Conservation (phyloP, 2,113 vertebrate species). For the Entomyzon cyanotis region DNA sequence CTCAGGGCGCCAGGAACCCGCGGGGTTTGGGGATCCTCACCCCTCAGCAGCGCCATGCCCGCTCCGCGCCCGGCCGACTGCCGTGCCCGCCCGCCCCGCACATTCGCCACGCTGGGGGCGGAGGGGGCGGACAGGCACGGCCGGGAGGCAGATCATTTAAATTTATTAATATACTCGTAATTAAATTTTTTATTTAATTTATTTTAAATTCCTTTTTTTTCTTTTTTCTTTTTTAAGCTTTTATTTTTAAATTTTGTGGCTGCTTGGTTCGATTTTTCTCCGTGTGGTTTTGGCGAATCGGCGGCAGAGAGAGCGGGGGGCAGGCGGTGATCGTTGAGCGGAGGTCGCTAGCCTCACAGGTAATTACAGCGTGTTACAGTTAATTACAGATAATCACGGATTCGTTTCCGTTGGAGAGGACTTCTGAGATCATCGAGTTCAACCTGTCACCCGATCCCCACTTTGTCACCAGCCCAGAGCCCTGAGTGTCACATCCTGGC, state of each 20-base stretch:
- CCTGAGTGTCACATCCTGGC: not conserved
- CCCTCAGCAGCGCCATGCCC: slow-evolving; percentile 72
- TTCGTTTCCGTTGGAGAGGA: too few species aligned
- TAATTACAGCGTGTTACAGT: not conserved
- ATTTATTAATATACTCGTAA: not conserved
- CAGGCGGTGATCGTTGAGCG: not conserved
- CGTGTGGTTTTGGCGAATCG: not conserved
- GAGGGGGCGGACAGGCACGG: not conserved
- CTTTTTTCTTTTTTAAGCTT: too few species aligned
- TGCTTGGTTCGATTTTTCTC: not conserved
- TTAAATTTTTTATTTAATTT: not conserved
- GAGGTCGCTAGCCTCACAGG: not conserved
- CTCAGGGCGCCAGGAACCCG: not conserved
- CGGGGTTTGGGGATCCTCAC: not conserved
- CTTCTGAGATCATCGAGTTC: not conserved
- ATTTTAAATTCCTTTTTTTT: too few species aligned
- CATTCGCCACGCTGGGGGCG: not conserved
- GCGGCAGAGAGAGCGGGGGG: not conserved
- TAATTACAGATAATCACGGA: not conserved
- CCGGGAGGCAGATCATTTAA: fast-evolving
- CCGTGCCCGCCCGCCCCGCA: not conserved
- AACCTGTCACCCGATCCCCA: not conserved
- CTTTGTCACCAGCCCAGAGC: not conserved
- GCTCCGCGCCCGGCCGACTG: not conserved
- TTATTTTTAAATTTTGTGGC: not conserved